Conservation (phyloP, 2,797 vertebrate genomes). For the Urosaurus nigricauda region DNA sequence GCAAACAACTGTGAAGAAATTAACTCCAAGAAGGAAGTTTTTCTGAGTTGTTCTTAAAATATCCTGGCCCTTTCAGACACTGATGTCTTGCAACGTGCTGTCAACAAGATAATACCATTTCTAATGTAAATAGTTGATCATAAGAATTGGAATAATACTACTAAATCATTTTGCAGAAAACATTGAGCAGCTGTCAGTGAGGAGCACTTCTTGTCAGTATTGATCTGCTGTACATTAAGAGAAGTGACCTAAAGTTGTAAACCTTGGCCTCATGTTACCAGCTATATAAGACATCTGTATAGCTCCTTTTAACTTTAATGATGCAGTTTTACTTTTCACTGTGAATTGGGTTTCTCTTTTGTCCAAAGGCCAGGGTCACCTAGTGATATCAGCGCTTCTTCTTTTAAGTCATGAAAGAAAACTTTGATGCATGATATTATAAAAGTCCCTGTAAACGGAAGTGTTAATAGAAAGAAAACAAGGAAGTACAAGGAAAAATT, state of each 20-base stretch:
- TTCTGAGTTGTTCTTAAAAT: conserved; percentile 14
- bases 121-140: conserved; percentile 21
- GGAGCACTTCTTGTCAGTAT: conserved; percentile 46
- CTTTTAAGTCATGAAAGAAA: not conserved
- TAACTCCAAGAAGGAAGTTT: not conserved
- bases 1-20: not conserved
- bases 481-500: not conserved
- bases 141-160: conserved; percentile 34
- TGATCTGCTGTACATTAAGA: conserved; percentile 44
- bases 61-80: conserved; percentile 22
- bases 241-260: conserved; percentile 41
- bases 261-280: not conserved
- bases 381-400: not conserved
- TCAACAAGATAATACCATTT: conserved; percentile 43
- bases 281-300: not conserved
- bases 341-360: conserved; percentile 4
- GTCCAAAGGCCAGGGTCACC: not conserved
- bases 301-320: conserved; percentile 43
- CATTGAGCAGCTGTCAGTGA: conserved; percentile 48
- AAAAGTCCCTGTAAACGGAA: not conserved
- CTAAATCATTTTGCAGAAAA: conserved; percentile 50
- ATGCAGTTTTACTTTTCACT: conserved; percentile 33
- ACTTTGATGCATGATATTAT: not conserved
- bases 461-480: not conserved
- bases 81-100: conserved; percentile 16